phyloP scores from a whole-genome alignment of 2,113 vertebrate species.

The Macaca nemestrina region DNA sequence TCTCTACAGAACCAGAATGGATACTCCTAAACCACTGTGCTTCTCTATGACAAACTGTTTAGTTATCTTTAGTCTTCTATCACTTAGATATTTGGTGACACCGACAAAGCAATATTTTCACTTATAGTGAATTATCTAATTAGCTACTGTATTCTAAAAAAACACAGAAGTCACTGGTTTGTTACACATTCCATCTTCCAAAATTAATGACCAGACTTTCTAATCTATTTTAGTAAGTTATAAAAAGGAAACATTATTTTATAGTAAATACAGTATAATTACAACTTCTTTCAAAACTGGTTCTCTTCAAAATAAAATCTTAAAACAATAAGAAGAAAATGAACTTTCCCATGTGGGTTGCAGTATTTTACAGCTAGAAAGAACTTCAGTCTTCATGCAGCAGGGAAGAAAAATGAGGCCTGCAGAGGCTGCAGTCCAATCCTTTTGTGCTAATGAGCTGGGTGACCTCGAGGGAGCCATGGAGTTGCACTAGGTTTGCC shows the following conservation, averaged over 20 bases:
- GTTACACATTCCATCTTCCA: neutral
- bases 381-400: neutral
- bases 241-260: neutral
- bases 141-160: neutral
- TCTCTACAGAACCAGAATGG: neutral
- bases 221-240: neutral
- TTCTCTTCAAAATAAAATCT: conserved; percentile 30
- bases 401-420: neutral
- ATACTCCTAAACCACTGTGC: neutral
- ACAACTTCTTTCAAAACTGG: neutral
- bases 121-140: neutral
- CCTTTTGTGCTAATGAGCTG: neutral
- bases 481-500: neutral
- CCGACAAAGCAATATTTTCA: neutral
- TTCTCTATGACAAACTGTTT: neutral
- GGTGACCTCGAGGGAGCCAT: neutral
- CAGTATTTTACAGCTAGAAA: neutral
- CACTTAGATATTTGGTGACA: neutral
- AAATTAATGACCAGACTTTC: neutral
- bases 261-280: neutral
- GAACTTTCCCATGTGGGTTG: neutral
- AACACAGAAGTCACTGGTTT: neutral
- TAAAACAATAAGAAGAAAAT: neutral
- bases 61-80: neutral
- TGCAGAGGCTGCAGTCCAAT: neutral